A percentile compares a stretch with the other conserved stretches of the same genome.
Evolutionary conservation across 2,888 invertebrate genomes (phyloP).

Genomic region (Chalcis sispes): DNA sequence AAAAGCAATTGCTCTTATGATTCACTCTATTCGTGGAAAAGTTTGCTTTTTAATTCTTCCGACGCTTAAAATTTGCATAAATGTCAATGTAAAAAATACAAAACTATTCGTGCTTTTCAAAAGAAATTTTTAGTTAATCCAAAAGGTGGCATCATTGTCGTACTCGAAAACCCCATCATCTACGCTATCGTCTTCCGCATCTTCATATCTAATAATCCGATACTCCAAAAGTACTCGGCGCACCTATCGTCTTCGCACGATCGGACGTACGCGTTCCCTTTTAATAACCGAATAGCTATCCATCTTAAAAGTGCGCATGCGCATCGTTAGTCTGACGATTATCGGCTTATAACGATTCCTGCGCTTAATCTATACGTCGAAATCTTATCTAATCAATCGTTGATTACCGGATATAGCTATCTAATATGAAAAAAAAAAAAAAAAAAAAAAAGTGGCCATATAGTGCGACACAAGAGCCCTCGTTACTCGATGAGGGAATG

Average conservation of each 20-base stretch:
- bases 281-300: constrained; percentile 34
- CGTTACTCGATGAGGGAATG: background rate
- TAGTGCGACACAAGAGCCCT: background rate
- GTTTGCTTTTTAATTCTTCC: no score
- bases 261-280: background rate
- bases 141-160: no score
- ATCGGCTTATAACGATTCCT: constrained; percentile 1
- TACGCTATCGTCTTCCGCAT: no score
- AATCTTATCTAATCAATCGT: constrained; percentile 39
- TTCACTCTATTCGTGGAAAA: no score
- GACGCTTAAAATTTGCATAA: no score
- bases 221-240: background rate
- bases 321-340: background rate
- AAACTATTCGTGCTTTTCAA: background rate
- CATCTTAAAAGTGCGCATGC: no score
- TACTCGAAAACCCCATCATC: no score
- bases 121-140: background rate
- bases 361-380: no score
- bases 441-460: constrained; percentile 23
- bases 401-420: constrained; percentile 17
- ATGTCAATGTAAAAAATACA: no score
- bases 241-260: background rate
- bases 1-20: no score
- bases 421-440: no score
- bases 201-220: constrained; percentile 31